Evolutionary conservation across 2,888 invertebrate species (phyloP), one percentile per base, ranked within the genome.

Genomic region (Asteroscopus sphinx): DNA sequence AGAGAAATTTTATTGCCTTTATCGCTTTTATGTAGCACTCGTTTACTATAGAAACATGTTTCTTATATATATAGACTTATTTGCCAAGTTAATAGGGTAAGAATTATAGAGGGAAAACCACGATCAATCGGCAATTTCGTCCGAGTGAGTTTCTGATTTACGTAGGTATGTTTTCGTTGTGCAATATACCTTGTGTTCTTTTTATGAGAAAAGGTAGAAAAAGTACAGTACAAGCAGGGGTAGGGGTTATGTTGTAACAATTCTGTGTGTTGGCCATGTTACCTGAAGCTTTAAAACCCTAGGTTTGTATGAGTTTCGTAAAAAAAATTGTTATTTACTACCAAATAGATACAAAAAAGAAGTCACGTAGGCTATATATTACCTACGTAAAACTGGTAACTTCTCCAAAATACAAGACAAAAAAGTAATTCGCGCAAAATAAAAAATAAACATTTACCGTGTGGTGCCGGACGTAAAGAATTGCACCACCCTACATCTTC

Each of bases 61-160:
- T 40, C 8, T 17, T 11, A 7, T 16, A 12, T 0, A 40, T 42
- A 36, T 9, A 28, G 5, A 3, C n/a, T 58, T 37, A 16, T 42
- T 25, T 33, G 40, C 12, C 1, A 49, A 65, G 49, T 58, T 49
- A 28, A 45, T 36, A 64, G 28, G 26, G 32, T 17, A 8, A 8
- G 15, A 16, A 32, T 17, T 44, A 45, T 15, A 12, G 8, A 36
- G 30, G 17, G 28, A 11, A 8, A 35, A 11, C 3, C 30, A 9
- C 40, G 12, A 36, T 66, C 40, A 48, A 41, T 32, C 16, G 33
- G 9, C 28, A 49, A 64, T 63, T 62, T 58, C 11, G 11, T 46
- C 40, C 44, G 21, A 21, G 44, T 2, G 36, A 25, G 32, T 30
- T 33, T 36, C 32, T 66, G 45, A 60, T 65, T 54, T 54, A 66